These are phyloP conservation scores for Hylaea fasciaria DNA, from an alignment of 2,888 invertebrate genomes.

Conservation along the genomic window DNA sequence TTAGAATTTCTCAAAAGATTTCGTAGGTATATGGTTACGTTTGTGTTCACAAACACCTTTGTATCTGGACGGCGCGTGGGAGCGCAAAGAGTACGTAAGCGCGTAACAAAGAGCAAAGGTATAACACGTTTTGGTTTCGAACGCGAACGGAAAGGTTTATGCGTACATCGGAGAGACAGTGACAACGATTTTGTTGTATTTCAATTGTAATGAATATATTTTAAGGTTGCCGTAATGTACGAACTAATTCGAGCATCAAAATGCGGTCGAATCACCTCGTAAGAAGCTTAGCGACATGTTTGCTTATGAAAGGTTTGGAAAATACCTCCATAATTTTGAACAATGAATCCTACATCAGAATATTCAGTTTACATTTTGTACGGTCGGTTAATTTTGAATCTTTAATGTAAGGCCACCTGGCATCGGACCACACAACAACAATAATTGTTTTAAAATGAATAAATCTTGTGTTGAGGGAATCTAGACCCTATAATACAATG, in stretches of 20 bases:
- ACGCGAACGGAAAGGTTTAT: conserved; percentile 14
- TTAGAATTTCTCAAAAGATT: conserved; percentile 37
- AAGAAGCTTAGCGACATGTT: neutral
- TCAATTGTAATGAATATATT: neutral
- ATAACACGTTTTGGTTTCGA: conserved; percentile 17
- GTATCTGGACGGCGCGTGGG: conserved; percentile 14
- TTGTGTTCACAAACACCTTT: conserved; percentile 37
- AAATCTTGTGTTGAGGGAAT: too few relatives aligned
- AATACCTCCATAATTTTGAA: too few relatives aligned
- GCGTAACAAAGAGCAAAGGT: conserved; percentile 25
- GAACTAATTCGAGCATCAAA: neutral
- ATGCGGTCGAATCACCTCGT: too few relatives aligned
- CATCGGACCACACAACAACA: too few relatives aligned
- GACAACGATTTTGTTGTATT: conserved; percentile 13
- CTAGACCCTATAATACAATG: too few relatives aligned
- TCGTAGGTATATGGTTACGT: conserved; percentile 31
- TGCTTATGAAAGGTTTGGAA: too few relatives aligned
- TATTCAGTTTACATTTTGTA: too few relatives aligned
- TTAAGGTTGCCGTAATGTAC: conserved; percentile 1
- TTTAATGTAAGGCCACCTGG: too few relatives aligned
- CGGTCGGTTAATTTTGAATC: too few relatives aligned
- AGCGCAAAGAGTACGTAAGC: conserved; percentile 23
- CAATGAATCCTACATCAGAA: too few relatives aligned
- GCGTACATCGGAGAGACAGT: conserved; percentile 12
- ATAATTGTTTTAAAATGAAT: too few relatives aligned